Percentiles rank a stretch among this genome's conserved stretches.
phyloP scores from a whole-genome alignment of 2,113 vertebrate species.

The Cercopithecus mona region DNA sequence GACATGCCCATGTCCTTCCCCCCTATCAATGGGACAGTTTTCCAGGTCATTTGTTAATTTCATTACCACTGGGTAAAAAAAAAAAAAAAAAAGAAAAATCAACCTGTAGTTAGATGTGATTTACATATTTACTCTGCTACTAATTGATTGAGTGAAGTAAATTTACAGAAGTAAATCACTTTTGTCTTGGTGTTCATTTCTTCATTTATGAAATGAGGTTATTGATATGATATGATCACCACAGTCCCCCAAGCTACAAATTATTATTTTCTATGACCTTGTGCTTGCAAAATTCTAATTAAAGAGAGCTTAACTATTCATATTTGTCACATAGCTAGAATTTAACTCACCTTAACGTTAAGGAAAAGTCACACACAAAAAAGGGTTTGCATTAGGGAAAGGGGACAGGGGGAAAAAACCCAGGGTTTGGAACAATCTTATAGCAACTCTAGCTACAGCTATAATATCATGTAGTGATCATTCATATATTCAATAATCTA shows the following conservation, averaged over 20 bases:
- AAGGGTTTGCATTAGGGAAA: neutral
- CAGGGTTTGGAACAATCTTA: neutral
- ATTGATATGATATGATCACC: neutral
- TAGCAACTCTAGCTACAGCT: neutral
- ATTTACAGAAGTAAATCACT: neutral
- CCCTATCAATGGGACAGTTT: neutral
- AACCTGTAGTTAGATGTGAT: neutral
- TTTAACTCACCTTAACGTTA: neutral
- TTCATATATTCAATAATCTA: neutral
- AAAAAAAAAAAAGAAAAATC: neutral
- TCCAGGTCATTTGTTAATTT: neutral
- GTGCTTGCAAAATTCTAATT: neutral
- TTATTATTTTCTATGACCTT: neutral
- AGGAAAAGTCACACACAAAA: neutral
- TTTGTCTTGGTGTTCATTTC: neutral
- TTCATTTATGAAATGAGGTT: neutral
- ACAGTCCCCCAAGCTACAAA: neutral
- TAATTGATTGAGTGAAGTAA: neutral
- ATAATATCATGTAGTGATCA: neutral
- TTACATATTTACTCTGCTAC: neutral
- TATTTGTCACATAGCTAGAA: neutral
- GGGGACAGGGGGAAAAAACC: fast-evolving
- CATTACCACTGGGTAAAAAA: neutral
- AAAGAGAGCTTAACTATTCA: neutral
- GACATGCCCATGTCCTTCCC: neutral